Evolutionary conservation across 2,113 vertebrate genomes (phyloP), one percentile per base, ranked within the genome.

Genomic region (Opisthocomus hoazin): DNA sequence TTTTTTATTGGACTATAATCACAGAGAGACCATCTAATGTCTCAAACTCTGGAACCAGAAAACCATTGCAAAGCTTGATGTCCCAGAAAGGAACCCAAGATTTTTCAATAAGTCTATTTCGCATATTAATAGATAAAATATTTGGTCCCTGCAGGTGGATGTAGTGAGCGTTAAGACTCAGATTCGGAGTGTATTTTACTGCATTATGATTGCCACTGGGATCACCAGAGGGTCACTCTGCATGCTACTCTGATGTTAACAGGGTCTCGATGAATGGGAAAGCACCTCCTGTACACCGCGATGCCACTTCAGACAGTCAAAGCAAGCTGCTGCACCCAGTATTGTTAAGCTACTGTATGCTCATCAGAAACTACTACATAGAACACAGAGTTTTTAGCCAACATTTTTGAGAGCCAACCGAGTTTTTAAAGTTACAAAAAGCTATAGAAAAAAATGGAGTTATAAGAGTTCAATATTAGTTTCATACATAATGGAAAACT

Each of bases 251-350:
- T 4, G n/a, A 45, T 20, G 22, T 14, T 54, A 75, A 37, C 18
- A 15, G 54, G 17, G n/a, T 58, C 29, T 63, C 69, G 46, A 2
- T 10, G 39, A 60, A 39, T 3, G 23, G 23, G 43, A 48, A 65
- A 54, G 29, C 14, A 8, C 26, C 37, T 68, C 26, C 48, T 37
- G 34, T 63, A 58, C 32, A 58, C 17, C 0, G 0, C 2, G 18
- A 19, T 0, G 4, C 26, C 36, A 12, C 1, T 48, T 22, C 6
- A 1, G n/a, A 50, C 3, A 46, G 15, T 23, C n/a, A 37, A 50
- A 77, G 45, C 6, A 79, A 87, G 46, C 27, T 37, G 53, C 34
- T 69, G 20, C 63, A 51, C 3, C 19, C 4, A 4, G 24, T 24
- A 5, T 18, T n/a, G 32, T 68, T 51, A 56, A 41, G 10, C 34